phyloP scores from a whole-genome alignment of 2,113 vertebrate genomes.

The Pseudopodoces humilis region DNA sequence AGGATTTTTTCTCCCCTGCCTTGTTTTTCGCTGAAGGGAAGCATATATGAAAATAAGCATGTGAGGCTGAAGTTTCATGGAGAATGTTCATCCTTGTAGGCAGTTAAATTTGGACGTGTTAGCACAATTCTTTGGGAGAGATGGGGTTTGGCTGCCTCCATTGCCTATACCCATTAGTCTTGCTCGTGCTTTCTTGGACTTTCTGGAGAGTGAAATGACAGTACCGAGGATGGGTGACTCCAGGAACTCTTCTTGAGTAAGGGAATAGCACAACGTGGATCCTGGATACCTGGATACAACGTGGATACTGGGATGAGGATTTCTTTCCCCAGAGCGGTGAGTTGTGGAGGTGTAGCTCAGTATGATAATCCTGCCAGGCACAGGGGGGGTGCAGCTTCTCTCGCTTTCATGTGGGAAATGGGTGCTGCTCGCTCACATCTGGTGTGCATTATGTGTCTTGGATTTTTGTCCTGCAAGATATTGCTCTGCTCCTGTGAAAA shows the following conservation, averaged over 20 bases:
- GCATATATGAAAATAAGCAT: neutral
- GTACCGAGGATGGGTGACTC: neutral
- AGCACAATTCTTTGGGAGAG: neutral
- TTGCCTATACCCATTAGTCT: neutral
- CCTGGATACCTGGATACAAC: neutral
- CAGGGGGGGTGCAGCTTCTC: neutral
- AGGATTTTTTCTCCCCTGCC: neutral
- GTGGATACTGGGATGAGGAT: neutral
- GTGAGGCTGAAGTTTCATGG: neutral
- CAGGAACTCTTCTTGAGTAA: neutral
- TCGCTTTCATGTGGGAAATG: neutral
- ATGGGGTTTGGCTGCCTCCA: neutral
- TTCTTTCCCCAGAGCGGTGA: neutral
- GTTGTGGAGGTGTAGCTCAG: rapidly evolving
- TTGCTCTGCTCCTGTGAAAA: neutral
- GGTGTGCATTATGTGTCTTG: neutral
- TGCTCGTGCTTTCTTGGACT: neutral
- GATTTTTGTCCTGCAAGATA: neutral
- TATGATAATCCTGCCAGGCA: neutral
- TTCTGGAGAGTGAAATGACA: neutral
- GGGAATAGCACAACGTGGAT: rapidly evolving
- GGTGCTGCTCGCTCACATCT: neutral
- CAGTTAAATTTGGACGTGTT: neutral
- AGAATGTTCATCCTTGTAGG: neutral
- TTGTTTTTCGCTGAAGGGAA: constrained; percentile 29